Conservation (phyloP, 2,888 invertebrate genomes). For the Orthonevra nobilis region DNA sequence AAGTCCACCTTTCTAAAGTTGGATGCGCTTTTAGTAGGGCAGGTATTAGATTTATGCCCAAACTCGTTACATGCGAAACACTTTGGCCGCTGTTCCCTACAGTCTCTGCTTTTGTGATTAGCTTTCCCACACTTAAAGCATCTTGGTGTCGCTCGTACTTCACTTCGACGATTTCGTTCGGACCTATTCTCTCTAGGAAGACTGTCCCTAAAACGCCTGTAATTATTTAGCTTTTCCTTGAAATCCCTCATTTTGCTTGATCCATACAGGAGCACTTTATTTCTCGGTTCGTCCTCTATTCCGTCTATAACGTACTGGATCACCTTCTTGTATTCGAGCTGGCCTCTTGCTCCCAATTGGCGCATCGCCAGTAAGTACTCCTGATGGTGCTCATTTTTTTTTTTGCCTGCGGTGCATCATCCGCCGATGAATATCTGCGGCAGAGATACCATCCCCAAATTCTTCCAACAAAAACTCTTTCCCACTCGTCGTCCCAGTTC, state of each 20-base stretch:
- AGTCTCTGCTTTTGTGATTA: not conserved
- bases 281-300: not conserved
- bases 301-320: slow-evolving; percentile 1
- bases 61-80: too few species aligned
- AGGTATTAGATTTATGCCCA: too few species aligned
- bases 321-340: not conserved
- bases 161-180: too few species aligned
- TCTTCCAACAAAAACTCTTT: not conserved
- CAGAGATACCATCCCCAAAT: not conserved
- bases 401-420: not conserved
- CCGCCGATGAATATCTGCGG: not conserved
- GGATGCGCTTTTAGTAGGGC: too few species aligned
- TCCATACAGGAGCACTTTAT: not conserved
- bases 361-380: slow-evolving; percentile 7
- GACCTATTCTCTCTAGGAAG: too few species aligned
- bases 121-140: too few species aligned
- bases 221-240: not conserved
- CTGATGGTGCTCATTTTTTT: not conserved
- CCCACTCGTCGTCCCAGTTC: not conserved
- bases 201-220: too few species aligned
- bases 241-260: not conserved
- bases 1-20: too few species aligned
- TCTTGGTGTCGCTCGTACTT: too few species aligned
- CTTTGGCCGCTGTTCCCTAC: too few species aligned
- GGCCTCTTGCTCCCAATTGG: not conserved